Evolutionary conservation across 2,797 vertebrate species (phyloP), one percentile per base, ranked within the genome.

Genomic region (Sciurus carolinensis): DNA sequence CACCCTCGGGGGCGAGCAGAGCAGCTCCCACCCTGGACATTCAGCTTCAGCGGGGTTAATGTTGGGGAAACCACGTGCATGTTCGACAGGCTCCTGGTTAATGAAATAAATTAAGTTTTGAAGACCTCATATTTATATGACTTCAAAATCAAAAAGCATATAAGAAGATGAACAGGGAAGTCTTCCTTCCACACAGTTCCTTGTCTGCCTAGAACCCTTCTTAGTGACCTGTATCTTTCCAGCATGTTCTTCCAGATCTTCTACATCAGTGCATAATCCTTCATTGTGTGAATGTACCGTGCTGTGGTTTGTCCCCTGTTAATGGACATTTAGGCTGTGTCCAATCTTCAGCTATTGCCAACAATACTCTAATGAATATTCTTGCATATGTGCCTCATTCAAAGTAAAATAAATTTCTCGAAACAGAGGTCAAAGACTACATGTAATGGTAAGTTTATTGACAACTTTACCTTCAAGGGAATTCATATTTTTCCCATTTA

Each of bases 91-190:
- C 26, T 39, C 22, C 91, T n/a, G 17, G 66, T 66, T 91, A 89
- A 71, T 83, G 90, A 80, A 72, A 59, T 83, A 75, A 71, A 62
- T 57, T 80, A 82, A 87, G 80, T 39, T 88, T 89, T 93, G 36
- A 91, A 66, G 64, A 77, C 13, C 47, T 39, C 54, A n/a, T n/a
- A 52, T 50, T 59, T 81, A 47, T 17, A 28, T 20, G 52, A 67
- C 72, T 88, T 75, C 77, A 64, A 95, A 86, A 77, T 79, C 30
- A 83, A 33, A 77, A 92, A 57, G 33, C 20, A 42, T 64, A n/a
- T 50, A 22, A 36, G 66, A 71, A 57, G 52, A 50, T 57, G 73
- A 77, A 44, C 33, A 50, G 14, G 17, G 15, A 28, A 52, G 47
- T 39, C 64, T 59, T 62, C 17, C 66, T 79, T 75, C 28, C 26